Evolutionary conservation across 2,888 invertebrate genomes (phyloP), one percentile per base, ranked within the genome.

Genomic region (Willowsia nigromaculata): DNA sequence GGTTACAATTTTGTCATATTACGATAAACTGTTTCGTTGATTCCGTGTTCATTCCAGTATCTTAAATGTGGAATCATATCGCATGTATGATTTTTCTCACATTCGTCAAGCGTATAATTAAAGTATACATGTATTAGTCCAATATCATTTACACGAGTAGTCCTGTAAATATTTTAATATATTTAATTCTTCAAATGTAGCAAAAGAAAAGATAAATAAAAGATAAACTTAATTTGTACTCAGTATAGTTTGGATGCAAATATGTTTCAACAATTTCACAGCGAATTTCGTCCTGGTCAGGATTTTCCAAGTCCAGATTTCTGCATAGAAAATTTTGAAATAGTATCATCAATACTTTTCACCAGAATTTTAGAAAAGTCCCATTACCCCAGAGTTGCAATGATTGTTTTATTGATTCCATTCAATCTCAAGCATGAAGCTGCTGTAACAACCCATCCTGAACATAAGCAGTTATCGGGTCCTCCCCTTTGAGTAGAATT

Each of bases 401-500:
- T 65, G 0, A 47, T 27, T 5, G 1, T 18, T 0, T 68, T 30
- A 11, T 5, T 4, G 15, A 68, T 9, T 7, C 22, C 68, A 22
- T 65, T 18, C 7, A 50, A 6, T 11, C 87, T 18, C 7, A 50
- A 6, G 15, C 87, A 88, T 9, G 87, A 82, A 4, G 74, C 82
- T n/a, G 87, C 18, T 1, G 87, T 82, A 1, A 74, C 13, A 9
- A 88, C 22, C 81, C 71, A 88, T 22, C 71, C 87, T 22, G 37
- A n/a, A 40, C 87, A 82, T n/a, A 15, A 0, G 1, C 25, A 5
- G 1, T 1, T 56, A 13, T 56, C 7, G 6, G 40, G 15, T 37
- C 9, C 6, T 0, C 15, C 59, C 0, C 4, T 59, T 25, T 5
- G 0, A 43, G 27, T 27, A 22, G 53, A n/a, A 15, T 56, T n/a